Conservation (phyloP, 2,888 invertebrate genomes). For the Masnerella sp. region DNA sequence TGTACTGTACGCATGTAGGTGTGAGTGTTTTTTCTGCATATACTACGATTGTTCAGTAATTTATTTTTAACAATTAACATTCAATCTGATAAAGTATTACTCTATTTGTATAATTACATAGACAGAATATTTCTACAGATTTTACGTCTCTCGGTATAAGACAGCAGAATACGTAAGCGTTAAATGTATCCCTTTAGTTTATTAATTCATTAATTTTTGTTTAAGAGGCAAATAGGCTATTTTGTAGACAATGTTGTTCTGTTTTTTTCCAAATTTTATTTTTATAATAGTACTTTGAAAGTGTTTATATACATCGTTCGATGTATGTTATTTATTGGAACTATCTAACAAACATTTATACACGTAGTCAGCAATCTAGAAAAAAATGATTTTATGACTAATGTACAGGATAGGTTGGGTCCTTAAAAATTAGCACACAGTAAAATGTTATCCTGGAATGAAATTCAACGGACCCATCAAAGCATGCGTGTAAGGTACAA, state of each 20-base stretch:
- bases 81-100: constrained; percentile 50
- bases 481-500: constrained; percentile 23
- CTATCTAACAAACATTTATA: constrained; percentile 49
- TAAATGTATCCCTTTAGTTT: constrained; percentile 20
- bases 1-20: constrained; percentile 17
- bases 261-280: constrained; percentile 7
- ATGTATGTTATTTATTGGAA: constrained; percentile 7
- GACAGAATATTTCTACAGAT: constrained; percentile 52
- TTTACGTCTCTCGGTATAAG: constrained; percentile 32
- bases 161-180: constrained; percentile 46
- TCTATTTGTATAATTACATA: constrained; percentile 51
- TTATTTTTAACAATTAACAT: constrained; percentile 50
- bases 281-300: neutral
- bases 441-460: constrained; percentile 13
- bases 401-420: constrained; percentile 3
- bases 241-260: constrained; percentile 11
- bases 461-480: constrained; percentile 23
- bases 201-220: constrained; percentile 15
- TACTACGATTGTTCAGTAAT: constrained; percentile 24
- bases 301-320: constrained; percentile 4
- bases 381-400: constrained; percentile 13
- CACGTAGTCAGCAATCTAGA: constrained; percentile 32
- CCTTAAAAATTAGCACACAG: constrained; percentile 4
- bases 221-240: constrained; percentile 27
- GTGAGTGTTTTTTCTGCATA: constrained; percentile 23